phyloP scores from a whole-genome alignment of 2,797 vertebrate genomes.

The Mormyrops attenuatus region DNA sequence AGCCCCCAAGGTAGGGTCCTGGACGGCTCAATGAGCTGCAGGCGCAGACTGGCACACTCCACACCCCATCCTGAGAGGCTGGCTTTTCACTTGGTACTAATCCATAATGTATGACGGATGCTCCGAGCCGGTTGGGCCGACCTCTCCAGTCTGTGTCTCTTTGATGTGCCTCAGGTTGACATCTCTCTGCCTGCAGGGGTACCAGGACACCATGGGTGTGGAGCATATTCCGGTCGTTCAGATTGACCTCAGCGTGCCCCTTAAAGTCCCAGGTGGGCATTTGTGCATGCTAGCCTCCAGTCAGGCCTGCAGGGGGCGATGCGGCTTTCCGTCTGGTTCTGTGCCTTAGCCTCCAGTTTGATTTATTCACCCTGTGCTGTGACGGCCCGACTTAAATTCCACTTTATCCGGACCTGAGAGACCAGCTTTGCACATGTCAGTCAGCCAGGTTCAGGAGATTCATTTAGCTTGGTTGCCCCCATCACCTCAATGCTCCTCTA shows the following conservation, averaged over 20 bases:
- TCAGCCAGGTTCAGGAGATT: not conserved
- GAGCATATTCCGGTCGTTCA: constrained; percentile 98
- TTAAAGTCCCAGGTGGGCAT: constrained; percentile 86
- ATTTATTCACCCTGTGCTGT: not conserved
- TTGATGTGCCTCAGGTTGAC: not conserved
- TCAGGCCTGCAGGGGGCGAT: not conserved
- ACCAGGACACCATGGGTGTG: constrained; percentile 84
- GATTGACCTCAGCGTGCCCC: constrained; percentile 93
- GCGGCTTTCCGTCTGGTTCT: not conserved
- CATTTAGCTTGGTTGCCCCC: not conserved
- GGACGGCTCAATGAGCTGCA: not conserved
- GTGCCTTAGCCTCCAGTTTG: not conserved
- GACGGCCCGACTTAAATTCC: not conserved
- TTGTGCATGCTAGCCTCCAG: not conserved
- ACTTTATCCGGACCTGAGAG: not conserved
- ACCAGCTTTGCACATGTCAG: not conserved
- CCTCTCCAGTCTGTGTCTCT: not conserved
- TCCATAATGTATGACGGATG: not conserved
- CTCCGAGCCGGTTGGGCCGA: too few relatives aligned
- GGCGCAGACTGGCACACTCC: not conserved
- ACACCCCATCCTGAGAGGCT: not conserved
- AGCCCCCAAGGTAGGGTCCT: constrained; percentile 78
- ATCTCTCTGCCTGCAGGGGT: constrained; percentile 61
- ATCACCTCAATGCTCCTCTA: constrained; percentile 34
- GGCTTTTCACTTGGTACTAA: not conserved